A percentile compares a stretch with the other conserved stretches of the same genome.
Conservation (phyloP, 37 sponge, comb jelly and placozoan genomes). For the Amphimedon queenslandica region DNA sequence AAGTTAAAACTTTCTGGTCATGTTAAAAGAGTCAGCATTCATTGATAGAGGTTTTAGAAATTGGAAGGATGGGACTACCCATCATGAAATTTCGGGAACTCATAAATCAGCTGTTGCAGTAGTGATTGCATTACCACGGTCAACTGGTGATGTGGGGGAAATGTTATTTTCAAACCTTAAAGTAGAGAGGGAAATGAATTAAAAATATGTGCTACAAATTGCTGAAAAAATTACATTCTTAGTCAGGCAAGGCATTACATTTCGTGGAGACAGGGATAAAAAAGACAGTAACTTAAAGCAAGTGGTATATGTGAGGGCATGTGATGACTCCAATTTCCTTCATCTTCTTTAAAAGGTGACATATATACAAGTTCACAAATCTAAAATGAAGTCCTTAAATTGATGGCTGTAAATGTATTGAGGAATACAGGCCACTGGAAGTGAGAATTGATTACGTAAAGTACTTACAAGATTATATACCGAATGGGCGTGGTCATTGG, state of each 20-base stretch:
- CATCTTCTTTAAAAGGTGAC: conserved; percentile 13
- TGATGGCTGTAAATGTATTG: conserved; percentile 34
- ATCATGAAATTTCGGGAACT: conserved; percentile 23
- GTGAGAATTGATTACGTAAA: too few relatives aligned
- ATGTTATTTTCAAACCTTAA: conserved; percentile 29
- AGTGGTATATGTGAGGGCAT: background rate
- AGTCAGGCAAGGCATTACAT: conserved; percentile 17
- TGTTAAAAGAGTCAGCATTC: too few relatives aligned
- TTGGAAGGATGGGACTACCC: too few relatives aligned
- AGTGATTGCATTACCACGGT: conserved; percentile 34
- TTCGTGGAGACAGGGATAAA: conserved; percentile 16
- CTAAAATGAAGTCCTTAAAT: conserved; percentile 30
- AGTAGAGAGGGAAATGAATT: background rate
- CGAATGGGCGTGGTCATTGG: too few relatives aligned
- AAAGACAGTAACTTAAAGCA: conserved; percentile 17
- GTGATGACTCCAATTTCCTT: background rate
- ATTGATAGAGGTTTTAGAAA: too few relatives aligned
- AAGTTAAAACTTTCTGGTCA: too few relatives aligned
- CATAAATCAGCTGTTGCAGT: conserved; percentile 50
- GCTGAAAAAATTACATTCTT: too few relatives aligned
- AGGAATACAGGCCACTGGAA: conserved; percentile 16
- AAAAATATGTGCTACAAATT: background rate
- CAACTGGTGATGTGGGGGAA: conserved; percentile 43
- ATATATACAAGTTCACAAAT: conserved; percentile 42
- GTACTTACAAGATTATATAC: too few relatives aligned